Base-by-base conservation (phyloP, 2,888 invertebrate species). In the Caenorhabditis macrosperma region DNA sequence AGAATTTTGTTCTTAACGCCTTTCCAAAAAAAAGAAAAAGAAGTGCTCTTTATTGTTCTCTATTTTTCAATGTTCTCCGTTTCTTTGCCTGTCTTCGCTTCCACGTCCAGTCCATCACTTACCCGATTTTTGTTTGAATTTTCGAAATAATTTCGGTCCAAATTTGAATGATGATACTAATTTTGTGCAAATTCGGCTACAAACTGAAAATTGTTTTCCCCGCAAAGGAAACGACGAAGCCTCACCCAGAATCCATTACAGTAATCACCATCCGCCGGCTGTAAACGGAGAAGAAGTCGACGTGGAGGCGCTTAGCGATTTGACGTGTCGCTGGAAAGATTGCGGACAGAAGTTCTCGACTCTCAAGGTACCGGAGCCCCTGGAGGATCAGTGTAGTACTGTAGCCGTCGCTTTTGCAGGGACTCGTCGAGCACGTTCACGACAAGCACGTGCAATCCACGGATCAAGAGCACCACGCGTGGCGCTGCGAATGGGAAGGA, bases 401-500 rank as follows among this genome's bases (percentile, higher is more conserved):
- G n/a, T n/a, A n/a, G n/a, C n/a, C n/a, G n/a, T n/a, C 61, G 41
- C 50, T 17, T 54, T 44, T 55, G 7, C 79, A 84, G 81, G 81
- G 68, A 1, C 72, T 85, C 30, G 81, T 85, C 28, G 82, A 84
- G 20, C 86, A 85, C 60, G 85, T 85, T 10, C 78, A 79, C 48
- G 76, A 82, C 24, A 50, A 67, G 9, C 85, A 85, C 66, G 79
- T 85, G 6, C 67, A 77, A 10, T 71, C 81, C 12, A 52, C 76
- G 22, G 69, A 74, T n/a, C 82, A 81, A 38, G 72, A 77, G 38
- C 68, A 74, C 60, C 87, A 88, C 57, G 81, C 82, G 24, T 88
- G 88, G 88, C 61, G 76, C 44, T 84, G 84, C 66, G 78, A 74
- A 35, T 82, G 84, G 84, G 71, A 77, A 44, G 82, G 78, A 44